Base-by-base conservation (phyloP, 2,888 invertebrate genomes). In the Caenorhabditis virilis region DNA sequence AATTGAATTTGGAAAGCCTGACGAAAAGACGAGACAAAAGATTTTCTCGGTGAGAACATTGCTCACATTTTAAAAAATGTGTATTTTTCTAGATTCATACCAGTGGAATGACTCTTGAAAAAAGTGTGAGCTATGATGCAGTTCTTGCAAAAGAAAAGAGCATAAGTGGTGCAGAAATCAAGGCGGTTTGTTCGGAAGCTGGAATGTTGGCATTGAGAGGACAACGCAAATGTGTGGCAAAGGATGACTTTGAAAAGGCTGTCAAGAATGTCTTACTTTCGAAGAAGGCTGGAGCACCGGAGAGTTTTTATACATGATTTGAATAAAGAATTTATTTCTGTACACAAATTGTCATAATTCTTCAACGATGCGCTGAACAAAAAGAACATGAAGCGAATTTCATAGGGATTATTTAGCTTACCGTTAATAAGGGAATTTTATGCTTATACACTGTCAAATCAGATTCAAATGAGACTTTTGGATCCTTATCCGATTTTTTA, bases 1-100 rank as follows among this genome's bases (percentile, higher is more conserved):
- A 86, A 98, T 98, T 67, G 97, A 76, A 53, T 58, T 98, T 84
- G 97, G 97, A 0, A 87, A 97, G 50, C 98, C 98, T 0, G 97
- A 98, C 86, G 97, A 98, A 84, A 97, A 97, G 85, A 95, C 97
- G 0, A 94, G 94, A 84, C 88, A 91, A 59, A 88, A 95, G 49
- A 78, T 78, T 53, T 76, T 77, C 47, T 35, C 22, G 13, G 47
- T 47, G 18, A 27, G 18, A n/a, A n/a, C 15, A 41, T 16, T 9
- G 22, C 7, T 27, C 6, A 22, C 4, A 18, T 2, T n/a, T 20
- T 16, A 30, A 42, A 30, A 46, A 5, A 7, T 20, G 6, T 26
- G 11, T 26, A 2, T 54, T 67, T 30, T n/a, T n/a, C n/a, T 43
- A 65, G 59, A 69, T 69, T 45, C 72, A 72, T 25, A 61, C 73